Percentiles rank a stretch among this genome's conserved stretches.
These are phyloP conservation scores for Gymnarchus niloticus DNA, from an alignment of 2,113 vertebrate species.

Conservation along the genomic window DNA sequence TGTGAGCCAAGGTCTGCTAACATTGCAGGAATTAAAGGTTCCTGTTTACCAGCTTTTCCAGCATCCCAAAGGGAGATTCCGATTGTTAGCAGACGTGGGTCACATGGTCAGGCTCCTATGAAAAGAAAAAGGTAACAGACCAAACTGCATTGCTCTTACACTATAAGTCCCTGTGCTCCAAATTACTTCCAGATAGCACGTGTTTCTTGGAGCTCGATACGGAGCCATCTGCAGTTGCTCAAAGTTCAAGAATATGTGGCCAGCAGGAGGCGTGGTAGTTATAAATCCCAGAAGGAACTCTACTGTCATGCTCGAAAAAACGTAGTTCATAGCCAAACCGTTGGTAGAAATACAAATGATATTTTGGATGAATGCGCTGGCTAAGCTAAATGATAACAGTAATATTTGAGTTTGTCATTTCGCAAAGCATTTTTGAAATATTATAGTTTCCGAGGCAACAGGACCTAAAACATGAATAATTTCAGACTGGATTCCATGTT, in stretches of 20 bases:
- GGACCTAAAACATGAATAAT: too few species aligned
- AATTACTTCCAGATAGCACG: not conserved
- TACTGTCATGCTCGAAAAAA: not conserved
- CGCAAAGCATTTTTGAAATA: too few species aligned
- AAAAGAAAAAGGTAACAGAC: not conserved
- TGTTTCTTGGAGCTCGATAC: too few species aligned
- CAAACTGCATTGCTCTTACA: not conserved
- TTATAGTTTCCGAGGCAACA: too few species aligned
- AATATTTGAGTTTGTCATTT: too few species aligned
- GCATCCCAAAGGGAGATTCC: slow-evolving; percentile 29
- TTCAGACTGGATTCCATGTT: too few species aligned
- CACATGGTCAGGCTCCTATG: too few species aligned
- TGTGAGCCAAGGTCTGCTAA: slow-evolving; percentile 38
- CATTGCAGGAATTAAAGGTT: slow-evolving; percentile 29
- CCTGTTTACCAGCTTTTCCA: slow-evolving; percentile 48
- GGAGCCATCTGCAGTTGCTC: too few species aligned
- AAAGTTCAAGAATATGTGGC: too few species aligned
- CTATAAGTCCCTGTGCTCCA: not conserved
- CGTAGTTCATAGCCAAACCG: too few species aligned
- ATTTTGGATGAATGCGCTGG: not conserved
- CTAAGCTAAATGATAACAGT: not conserved
- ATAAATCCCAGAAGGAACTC: not conserved
- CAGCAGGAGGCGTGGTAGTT: not conserved
- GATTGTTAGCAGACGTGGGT: not conserved
- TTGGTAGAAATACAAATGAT: not conserved